Base-by-base conservation (phyloP, 2,113 vertebrate genomes). In the Phylloscopus whistleri region DNA sequence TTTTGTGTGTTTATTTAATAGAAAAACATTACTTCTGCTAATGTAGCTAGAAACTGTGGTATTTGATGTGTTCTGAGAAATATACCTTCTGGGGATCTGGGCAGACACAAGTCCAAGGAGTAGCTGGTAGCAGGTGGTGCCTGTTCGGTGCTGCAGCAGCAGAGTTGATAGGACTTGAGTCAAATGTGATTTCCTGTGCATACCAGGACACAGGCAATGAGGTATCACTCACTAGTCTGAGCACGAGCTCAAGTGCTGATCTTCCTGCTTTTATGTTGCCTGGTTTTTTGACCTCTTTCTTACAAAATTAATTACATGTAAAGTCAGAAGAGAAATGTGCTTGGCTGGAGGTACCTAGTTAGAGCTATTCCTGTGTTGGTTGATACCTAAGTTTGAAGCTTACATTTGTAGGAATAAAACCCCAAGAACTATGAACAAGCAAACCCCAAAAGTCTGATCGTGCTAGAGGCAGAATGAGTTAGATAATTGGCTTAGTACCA, bases 111-210 rank as follows among this genome's bases (percentile, higher is more conserved):
- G 52, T 49, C 33, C 39, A 55, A 37, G 83, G 15, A 53, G 23
- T 13, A 66, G 37, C 55, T 55, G 23, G 37, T 15, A 30, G 68
- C 44, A 59, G 67, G 79, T 28, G 28, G 35, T n/a, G 31, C 52
- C 27, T 53, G 2, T 51, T 43, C 1, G 0, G 0, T 0, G 0
- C 64, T 87, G 35, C 18, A 55, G 69, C 59, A n/a, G 46, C n/a
- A 69, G 55, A 41, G 56, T 31, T 82, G n/a, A 53, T 46, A 33
- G 51, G n/a, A 43, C 16, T 27, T 26, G 13, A 30, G n/a, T 72
- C 16, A 55, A 83, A 43, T 43, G 19, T 49, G 60, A 39, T 83
- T 90, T 79, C 20, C 16, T 72, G 39, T 20, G 53, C 1, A 0
- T 51, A 13, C 39, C 43, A 39, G 58, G 55, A 20, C 33, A 21